These are phyloP conservation scores for Panthera tigris DNA, from an alignment of 2,113 vertebrate genomes.

Conservation along the genomic window DNA sequence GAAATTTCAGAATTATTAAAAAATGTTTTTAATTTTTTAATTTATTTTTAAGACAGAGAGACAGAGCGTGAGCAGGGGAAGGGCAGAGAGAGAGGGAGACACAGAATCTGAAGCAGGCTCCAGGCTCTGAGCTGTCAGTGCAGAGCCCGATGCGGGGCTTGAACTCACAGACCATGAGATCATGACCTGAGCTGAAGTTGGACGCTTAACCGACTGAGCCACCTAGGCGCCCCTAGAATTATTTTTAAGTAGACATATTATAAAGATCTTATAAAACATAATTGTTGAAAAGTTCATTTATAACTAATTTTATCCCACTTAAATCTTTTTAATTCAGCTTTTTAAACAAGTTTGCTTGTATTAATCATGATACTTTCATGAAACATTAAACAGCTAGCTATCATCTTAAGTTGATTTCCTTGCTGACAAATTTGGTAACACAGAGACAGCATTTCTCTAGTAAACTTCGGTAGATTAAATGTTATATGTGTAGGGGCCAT, in stretches of 20 bases:
- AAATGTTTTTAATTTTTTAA: too few species aligned
- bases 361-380: background rate
- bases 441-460: background rate
- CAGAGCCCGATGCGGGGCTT: too few species aligned
- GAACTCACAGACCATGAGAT: too few species aligned
- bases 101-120: too few species aligned
- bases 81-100: too few species aligned
- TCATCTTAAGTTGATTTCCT: background rate
- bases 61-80: too few species aligned
- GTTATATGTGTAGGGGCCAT: background rate
- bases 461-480: slow-evolving; percentile 28
- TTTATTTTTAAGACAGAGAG: too few species aligned
- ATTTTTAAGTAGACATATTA: background rate
- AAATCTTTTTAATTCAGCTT: background rate
- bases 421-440: background rate
- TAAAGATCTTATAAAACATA: background rate
- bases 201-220: too few species aligned
- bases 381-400: background rate
- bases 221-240: background rate
- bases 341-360: background rate
- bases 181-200: too few species aligned
- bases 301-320: background rate
- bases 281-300: background rate
- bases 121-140: too few species aligned
- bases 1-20: background rate